Evolutionary conservation across 2,888 invertebrate genomes (phyloP), one percentile per base, ranked within the genome.

Genomic region (Bombylius discolor): DNA sequence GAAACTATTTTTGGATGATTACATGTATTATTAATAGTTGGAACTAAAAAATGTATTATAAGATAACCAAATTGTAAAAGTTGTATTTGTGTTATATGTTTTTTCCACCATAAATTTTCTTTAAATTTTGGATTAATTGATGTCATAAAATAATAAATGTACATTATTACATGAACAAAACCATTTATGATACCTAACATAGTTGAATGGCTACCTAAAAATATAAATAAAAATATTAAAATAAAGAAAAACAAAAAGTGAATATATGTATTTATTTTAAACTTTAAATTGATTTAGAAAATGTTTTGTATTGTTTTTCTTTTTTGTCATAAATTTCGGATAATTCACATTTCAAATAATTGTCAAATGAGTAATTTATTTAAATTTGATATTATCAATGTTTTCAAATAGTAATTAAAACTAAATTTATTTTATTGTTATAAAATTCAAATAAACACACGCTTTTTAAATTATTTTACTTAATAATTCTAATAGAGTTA

Each of bases 101-200:
- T 87, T 68, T 90, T 90, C 83, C 87, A 85, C 84, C 85, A 85
- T 1, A 83, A 68, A 58, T 81, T 84, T 56, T 83, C 75, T 65
- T 84, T 84, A 67, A 83, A 79, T 50, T 78, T 77, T 0, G 85
- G 85, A 49, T 84, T 78, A 56, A 82, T 75, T 1, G 87, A 85
- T 0, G 87, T 79, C 59, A 85, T 64, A 5, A 88, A 77, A 67
- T 90, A 93, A 70, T 93, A 89, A 0, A 78, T 73, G 67, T 93
- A 93, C 92, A 94, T 93, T 32, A 90, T 72, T 3, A 82, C 70
- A 66, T 94, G 93, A 0, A 93, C 87, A 57, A 87, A 79, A 0
- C 81, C 78, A 68, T 93, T 93, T 55, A 89, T 72, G 5, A 84
- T 68, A 2, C 88, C 87, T 52, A 88, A 75, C 66, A 83, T 78